Evolutionary conservation across 1,140 invertebrate species (phyloP).

Genomic region (Drosophila parvula): DNA sequence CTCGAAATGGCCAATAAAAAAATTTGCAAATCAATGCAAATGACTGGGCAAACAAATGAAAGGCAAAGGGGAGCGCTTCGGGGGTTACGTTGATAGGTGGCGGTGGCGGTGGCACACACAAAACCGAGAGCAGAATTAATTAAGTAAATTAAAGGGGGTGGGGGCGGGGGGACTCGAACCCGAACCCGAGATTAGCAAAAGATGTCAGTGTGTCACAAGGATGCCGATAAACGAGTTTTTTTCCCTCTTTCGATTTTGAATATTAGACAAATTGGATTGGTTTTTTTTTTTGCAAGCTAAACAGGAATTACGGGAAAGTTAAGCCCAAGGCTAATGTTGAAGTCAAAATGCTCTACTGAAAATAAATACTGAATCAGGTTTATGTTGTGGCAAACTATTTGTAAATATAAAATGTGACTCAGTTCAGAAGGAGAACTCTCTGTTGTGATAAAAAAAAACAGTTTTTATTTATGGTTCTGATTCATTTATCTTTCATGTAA

Average conservation of each 20-base stretch:
- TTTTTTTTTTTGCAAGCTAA: conserved; percentile 20
- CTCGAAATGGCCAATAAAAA: conserved; percentile 48
- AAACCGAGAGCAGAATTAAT: conserved; percentile 77
- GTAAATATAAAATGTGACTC: conserved; percentile 1
- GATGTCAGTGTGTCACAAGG: conserved; percentile 81
- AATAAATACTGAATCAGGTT: not conserved
- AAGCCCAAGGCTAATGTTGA: not conserved
- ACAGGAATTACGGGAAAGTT: conserved; percentile 50
- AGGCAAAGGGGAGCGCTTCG: not conserved
- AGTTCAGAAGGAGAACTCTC: not conserved
- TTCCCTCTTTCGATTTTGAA: conserved; percentile 55
- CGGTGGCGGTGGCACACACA: conserved; percentile 18
- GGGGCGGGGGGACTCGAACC: not conserved
- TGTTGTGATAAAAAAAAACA: not conserved
- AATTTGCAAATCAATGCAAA: conserved; percentile 79
- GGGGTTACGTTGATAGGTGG: conserved; percentile 5
- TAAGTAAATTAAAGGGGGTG: conserved; percentile 56
- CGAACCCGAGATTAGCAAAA: conserved; percentile 45
- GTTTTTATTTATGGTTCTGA: not conserved
- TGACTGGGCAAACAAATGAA: conserved; percentile 52
- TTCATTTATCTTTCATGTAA: not conserved
- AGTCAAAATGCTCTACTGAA: conserved; percentile 18
- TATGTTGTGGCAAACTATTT: not conserved
- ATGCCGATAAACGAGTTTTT: conserved; percentile 68
- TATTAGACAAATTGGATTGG: conserved; percentile 69